Evolutionary conservation across 2,113 vertebrate genomes (phyloP).

Genomic region (Sylvietta virens): DNA sequence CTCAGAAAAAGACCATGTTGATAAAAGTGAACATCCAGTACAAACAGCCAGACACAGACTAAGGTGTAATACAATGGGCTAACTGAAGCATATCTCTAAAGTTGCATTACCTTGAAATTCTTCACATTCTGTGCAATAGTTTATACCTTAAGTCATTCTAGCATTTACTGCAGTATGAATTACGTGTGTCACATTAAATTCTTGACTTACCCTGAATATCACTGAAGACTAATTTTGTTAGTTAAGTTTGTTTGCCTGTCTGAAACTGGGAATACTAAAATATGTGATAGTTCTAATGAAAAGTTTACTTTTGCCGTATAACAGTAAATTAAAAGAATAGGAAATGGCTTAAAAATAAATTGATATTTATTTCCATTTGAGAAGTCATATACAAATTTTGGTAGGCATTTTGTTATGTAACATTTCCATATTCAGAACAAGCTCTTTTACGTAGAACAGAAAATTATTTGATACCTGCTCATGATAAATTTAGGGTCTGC

Average conservation of each 20-base stretch:
- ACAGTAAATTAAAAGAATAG: not conserved
- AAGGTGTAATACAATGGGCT: not conserved
- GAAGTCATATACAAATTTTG: not conserved
- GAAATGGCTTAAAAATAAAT: not conserved
- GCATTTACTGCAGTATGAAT: not conserved
- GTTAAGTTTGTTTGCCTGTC: not conserved
- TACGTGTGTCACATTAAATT: not conserved
- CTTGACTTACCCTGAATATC: not conserved
- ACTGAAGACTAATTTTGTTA: not conserved
- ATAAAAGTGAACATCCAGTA: conserved; percentile 5
- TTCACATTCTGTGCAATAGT: not conserved
- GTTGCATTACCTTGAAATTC: not conserved
- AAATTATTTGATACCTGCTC: not conserved
- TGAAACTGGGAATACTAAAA: not conserved
- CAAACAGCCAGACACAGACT: not conserved
- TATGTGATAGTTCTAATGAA: not conserved
- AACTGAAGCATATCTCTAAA: not conserved
- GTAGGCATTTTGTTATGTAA: not conserved
- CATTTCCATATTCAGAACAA: not conserved
- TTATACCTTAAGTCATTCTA: not conserved
- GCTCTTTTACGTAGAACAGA: not conserved
- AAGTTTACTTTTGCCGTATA: not conserved
- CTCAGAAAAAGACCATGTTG: not conserved
- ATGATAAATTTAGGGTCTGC: not conserved
- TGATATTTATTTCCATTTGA: not conserved